Evolutionary conservation across 2,113 vertebrate species (phyloP).

Genomic region (Vombatus ursinus): DNA sequence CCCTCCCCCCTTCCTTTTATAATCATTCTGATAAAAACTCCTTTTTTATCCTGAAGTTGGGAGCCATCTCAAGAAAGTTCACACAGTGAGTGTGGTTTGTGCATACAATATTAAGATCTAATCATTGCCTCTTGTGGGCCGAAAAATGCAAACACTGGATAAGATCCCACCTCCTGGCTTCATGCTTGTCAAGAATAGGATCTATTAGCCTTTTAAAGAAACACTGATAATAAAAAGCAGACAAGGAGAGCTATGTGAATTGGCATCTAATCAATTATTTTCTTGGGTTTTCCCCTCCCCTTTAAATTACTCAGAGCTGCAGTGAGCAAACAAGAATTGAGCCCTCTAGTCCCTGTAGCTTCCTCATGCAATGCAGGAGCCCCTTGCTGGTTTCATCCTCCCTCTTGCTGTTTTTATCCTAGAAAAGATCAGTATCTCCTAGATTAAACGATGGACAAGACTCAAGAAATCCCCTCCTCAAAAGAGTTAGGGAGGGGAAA

Average conservation of each 20-base stretch:
- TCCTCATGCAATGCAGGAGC: conserved; percentile 36
- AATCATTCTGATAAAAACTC: conserved; percentile 62
- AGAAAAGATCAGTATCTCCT: neutral
- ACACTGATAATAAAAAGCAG: conserved; percentile 84
- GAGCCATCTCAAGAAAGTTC: conserved; percentile 74
- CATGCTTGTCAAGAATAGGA: conserved; percentile 81
- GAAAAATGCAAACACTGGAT: conserved; percentile 85
- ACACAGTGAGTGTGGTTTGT: conserved; percentile 78
- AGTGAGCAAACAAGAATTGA: conserved; percentile 78
- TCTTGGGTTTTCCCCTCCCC: conserved; percentile 41
- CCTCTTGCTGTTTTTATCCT: conserved; percentile 33
- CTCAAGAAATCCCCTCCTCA: neutral
- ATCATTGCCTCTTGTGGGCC: conserved; percentile 82
- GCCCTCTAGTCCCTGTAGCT: conserved; percentile 58
- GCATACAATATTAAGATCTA: conserved; percentile 81
- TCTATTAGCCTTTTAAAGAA: conserved; percentile 84
- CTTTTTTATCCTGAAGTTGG: conserved; percentile 60
- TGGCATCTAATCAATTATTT: conserved; percentile 81
- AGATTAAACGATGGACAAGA: neutral
- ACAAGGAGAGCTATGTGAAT: conserved; percentile 83
- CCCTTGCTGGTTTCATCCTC: conserved; percentile 49
- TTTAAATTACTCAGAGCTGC: conserved; percentile 78
- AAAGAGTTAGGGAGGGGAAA: neutral
- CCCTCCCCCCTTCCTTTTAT: conserved; percentile 61
- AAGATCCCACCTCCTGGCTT: conserved; percentile 82